Evolutionary conservation across 2,113 vertebrate species (phyloP), one percentile per base, ranked within the genome.

Genomic region (Saccopteryx bilineata): DNA sequence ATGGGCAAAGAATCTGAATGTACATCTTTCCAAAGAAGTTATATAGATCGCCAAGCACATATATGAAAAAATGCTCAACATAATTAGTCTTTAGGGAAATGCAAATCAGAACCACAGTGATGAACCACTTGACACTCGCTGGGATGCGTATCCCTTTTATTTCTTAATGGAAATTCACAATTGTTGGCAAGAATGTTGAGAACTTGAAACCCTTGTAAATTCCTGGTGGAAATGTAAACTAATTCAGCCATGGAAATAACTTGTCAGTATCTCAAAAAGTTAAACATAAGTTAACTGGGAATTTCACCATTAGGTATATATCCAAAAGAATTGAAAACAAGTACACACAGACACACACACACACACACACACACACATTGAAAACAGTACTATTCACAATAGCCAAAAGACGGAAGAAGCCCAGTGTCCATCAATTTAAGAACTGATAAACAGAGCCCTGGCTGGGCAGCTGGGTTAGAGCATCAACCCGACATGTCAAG

Each of bases 61-160:
- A 48, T 9, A n/a, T 52, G 46, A 85, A 75, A 87, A 81, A 8
- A 80, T 80, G 39, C 26, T 72, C n/a, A 91, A 58, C 48, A 74
- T 48, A 21, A 65, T 71, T 80, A 81, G 56, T 80, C 26, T 48
- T 33, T 72, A 81, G 56, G 28, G 5, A 74, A 90, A 90, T 31
- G n/a, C 15, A 79, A 56, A 46, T 90, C 50, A 28, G 72, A 86
- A 86, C 50, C 54, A 90, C 23, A 90, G 23, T 54, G 24, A 95
- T 48, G 18, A 75, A 94, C 24, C 72, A 79, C 19, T 65, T n/a
- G 9, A 50, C 21, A 91, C 5, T 17, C 33, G 74, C 11, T 66
- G 50, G 23, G 10, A 74, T 39, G 39, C 23, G 11, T 56, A 58
- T 3, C 26, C 0, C 33, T 69, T 69, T 75, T 15, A 72, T 69